Percentiles rank a stretch among this genome's conserved stretches.
Conservation (phyloP, 2,888 invertebrate species). For the Trachelus tabidus region DNA sequence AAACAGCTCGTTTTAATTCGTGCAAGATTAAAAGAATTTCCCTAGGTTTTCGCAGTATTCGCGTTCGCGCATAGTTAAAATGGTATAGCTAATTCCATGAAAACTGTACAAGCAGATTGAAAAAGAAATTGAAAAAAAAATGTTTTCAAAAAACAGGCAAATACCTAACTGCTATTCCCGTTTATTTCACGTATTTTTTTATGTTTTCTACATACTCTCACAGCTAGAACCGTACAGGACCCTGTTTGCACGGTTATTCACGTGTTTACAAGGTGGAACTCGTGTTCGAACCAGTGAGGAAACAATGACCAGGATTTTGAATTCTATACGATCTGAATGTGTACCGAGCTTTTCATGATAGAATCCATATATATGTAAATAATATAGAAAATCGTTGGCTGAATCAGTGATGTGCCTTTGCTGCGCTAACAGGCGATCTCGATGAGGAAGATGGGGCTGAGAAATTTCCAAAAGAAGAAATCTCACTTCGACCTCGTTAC, state of each 20-base stretch:
- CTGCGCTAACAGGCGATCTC: neutral
- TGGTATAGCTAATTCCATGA: neutral
- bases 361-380: neutral
- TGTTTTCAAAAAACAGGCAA: neutral
- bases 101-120: neutral
- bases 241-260: constrained; percentile 2
- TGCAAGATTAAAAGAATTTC: neutral
- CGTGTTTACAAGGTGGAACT: constrained; percentile 1
- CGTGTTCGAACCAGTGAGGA: neutral
- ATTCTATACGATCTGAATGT: neutral
- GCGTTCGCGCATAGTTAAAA: neutral
- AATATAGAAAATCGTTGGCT: neutral
- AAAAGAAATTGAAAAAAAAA: neutral
- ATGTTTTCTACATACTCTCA: neutral
- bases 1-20: neutral
- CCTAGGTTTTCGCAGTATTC: neutral
- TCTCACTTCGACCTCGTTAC: neutral
- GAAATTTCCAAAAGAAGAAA: neutral
- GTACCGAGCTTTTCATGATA: neutral
- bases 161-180: neutral
- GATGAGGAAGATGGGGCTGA: neutral
- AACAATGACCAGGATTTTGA: neutral
- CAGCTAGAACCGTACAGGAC: neutral
- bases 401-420: neutral
- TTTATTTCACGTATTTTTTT: neutral